Evolutionary conservation across 2,113 vertebrate genomes (phyloP).

Genomic region (Prietella phreatophila): DNA sequence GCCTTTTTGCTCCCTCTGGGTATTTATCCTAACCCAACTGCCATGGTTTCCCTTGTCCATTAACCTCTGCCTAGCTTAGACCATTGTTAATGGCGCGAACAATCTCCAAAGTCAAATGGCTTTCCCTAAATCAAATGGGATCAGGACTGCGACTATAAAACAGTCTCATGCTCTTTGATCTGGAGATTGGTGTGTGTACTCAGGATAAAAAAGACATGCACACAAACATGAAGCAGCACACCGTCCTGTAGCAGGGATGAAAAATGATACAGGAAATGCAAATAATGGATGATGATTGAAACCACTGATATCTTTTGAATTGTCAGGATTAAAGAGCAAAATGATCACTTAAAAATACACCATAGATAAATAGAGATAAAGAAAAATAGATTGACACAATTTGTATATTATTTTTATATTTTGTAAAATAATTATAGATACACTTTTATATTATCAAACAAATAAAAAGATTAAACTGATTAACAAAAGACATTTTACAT

Average conservation of each 20-base stretch:
- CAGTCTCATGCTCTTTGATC: constrained; percentile 19
- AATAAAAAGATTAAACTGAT: not conserved
- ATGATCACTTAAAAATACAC: not conserved
- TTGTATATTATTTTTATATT: no score
- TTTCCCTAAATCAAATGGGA: constrained; percentile 34
- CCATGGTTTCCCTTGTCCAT: constrained; percentile 11
- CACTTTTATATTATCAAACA: not conserved
- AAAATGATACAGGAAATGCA: constrained; percentile 30
- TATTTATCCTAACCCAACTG: constrained; percentile 37
- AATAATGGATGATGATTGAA: constrained; percentile 2
- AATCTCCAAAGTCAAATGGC: constrained; percentile 11
- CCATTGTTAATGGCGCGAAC: constrained; percentile 35
- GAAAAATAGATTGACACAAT: not conserved
- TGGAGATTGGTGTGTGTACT: not conserved
- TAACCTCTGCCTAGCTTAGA: constrained; percentile 35
- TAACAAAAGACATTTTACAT: not conserved
- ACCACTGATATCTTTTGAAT: not conserved
- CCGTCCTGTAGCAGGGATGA: not conserved
- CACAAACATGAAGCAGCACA: constrained; percentile 21
- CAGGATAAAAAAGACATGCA: constrained; percentile 20
- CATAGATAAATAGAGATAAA: not conserved
- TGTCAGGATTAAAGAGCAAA: not conserved
- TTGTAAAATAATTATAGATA: not conserved
- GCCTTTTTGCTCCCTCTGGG: constrained; percentile 26
- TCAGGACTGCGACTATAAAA: constrained; percentile 11